Base-by-base conservation (phyloP, 2,888 invertebrate species). In the Eretmocerus hayati region DNA sequence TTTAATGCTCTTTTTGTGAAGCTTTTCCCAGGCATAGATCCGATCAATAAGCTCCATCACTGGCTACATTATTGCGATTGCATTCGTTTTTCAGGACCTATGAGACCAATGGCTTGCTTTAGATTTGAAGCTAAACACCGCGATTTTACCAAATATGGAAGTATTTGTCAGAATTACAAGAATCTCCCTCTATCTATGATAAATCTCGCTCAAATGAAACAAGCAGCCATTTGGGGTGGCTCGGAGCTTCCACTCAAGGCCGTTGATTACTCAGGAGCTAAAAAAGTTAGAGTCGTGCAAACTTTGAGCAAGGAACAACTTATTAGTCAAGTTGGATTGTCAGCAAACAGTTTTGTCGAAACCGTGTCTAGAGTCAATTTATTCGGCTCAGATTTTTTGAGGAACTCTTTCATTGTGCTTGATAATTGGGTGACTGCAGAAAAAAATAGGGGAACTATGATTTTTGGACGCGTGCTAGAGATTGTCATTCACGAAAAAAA, bases 391-490 rank as follows among this genome's bases (percentile, higher is more conserved):
- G 42, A 43, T 31, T 52, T 40, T 38, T 39, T 38, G 20, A 39
- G 40, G 16, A 26, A 31, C 13, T 47, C 48, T 21, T 50, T 48
- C 35, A 42, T 55, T 11, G 23, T 41, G n/a, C 32, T 53, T 42
- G 46, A 53, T 22, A 33, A 9, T 3, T 38, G 40, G 20, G 11
- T 18, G 15, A 23, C 16, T 19, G 32, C 2, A 8, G 2, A 15
- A 13, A n/a, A n/a, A n/a, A n/a, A n/a, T n/a, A 44, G 46, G 19
- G 30, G 36, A 33, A 31, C 38, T n/a, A 37, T 42, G 26, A 33
- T 46, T 26, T 55, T 46, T 39, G 48, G 40, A 5, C 41, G 36
- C 26, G 51, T 55, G 21, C 32, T 35, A 22, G 51, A 55, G 18
- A 47, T 53, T 11, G 37, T 51, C 6, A 18, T 48, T 4, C n/a